Base-by-base conservation (phyloP, 2,888 invertebrate species). In the Pammene fasciana region DNA sequence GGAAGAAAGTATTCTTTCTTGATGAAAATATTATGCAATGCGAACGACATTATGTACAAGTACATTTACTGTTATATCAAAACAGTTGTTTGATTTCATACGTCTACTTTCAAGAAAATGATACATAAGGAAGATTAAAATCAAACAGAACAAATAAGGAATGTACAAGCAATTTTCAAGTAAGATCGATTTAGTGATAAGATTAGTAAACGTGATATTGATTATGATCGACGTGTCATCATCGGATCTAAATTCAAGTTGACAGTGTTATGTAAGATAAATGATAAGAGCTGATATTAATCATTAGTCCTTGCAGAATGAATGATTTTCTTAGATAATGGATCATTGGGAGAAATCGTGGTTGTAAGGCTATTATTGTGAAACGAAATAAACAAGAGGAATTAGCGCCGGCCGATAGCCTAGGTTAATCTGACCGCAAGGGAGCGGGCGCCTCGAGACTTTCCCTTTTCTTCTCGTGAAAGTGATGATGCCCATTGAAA, bases 401-500 rank as follows among this genome's bases (percentile, higher is more conserved):
- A 89, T 90, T 88, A 89, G 85, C 82, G 76, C 78, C 82, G 85
- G 83, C 81, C 85, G 83, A 89, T 86, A 85, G 86, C 79, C 83
- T 77, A 81, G 83, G 84, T 79, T 85, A 84, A 89, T 87, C 89
- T 88, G 87, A 91, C 90, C 91, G 87, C 92, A 92, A 92, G 92
- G 92, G 91, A 90, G 81, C 86, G 87, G 82, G 85, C 87, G 85
- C 86, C 86, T 86, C 73, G 72, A 89, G 26, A n/a, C 91, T 92
- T 92, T 92, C 92, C 89, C 89, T 90, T 92, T 91, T 89, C 86
- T 86, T 87, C 84, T 88, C 83, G 92, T 89, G 92, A 92, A 92
- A 92, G 92, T 88, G 91, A 90, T 89, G 89, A 91, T 89, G 86
- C 84, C 82, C 82, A 84, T 79, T 86, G 83, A 84, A 87, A 90